Conservation (phyloP, 2,797 vertebrate genomes). For the Pachyuromys duprasi region DNA sequence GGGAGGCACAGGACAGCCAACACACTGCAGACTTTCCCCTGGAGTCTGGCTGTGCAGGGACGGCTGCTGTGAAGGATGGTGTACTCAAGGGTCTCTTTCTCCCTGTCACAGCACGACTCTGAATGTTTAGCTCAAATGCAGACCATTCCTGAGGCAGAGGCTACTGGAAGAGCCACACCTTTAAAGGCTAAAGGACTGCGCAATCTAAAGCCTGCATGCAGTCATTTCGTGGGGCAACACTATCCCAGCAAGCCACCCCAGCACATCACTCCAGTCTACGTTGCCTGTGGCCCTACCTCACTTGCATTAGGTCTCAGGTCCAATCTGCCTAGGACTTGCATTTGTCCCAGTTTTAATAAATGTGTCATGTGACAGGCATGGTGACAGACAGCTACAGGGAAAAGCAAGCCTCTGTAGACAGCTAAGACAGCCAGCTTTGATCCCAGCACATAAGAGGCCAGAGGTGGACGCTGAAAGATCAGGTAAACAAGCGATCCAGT, state of each 20-base stretch:
- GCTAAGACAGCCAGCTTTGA: not conserved
- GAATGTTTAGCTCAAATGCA: conserved; percentile 12
- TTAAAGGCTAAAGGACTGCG: not conserved
- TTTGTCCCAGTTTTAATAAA: not conserved
- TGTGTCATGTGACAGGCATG: not conserved
- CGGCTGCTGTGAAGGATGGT: not conserved
- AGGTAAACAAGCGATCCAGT: no score
- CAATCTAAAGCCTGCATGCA: not conserved
- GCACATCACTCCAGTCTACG: not conserved
- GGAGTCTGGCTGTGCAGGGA: not conserved
- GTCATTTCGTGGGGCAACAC: not conserved
- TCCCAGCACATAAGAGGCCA: not conserved
- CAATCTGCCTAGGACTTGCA: not conserved
- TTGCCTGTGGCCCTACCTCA: not conserved
- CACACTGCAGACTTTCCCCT: not conserved
- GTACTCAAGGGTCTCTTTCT: not conserved
- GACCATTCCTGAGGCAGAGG: not conserved
- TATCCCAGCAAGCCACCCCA: not conserved
- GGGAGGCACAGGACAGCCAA: not conserved
- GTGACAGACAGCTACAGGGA: not conserved
- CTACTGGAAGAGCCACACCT: not conserved
- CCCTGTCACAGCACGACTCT: not conserved
- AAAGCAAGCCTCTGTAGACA: not conserved
- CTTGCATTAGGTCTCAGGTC: not conserved
- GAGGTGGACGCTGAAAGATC: not conserved